Evolutionary conservation across 2,113 vertebrate species (phyloP).

Genomic region (Todiramphus chloris): DNA sequence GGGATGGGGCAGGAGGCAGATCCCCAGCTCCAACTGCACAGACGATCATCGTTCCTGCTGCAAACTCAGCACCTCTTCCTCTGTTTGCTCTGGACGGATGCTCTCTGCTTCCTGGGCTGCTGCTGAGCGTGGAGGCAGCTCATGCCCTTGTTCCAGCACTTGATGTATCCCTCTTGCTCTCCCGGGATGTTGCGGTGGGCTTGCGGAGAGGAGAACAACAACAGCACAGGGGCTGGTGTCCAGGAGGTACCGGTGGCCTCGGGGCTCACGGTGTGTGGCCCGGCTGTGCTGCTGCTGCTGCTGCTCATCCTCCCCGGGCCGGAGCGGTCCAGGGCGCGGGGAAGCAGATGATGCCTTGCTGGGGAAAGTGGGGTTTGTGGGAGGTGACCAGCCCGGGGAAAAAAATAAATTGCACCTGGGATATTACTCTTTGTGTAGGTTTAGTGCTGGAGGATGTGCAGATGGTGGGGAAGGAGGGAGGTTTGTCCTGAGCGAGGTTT

Average conservation of each 20-base stretch:
- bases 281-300: not conserved
- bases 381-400: not conserved
- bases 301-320: not conserved
- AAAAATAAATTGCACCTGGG: not conserved
- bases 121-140: not conserved
- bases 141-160: not conserved
- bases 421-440: rapidly evolving
- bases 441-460: not conserved
- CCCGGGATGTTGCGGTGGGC: not conserved
- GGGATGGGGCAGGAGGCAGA: not conserved
- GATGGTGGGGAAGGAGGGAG: not conserved
- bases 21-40: not conserved
- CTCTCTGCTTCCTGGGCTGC: not conserved
- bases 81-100: not conserved
- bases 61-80: not conserved
- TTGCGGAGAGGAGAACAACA: not conserved
- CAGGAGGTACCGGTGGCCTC: not conserved
- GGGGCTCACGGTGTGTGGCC: slow-evolving; percentile 2
- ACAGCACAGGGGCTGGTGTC: not conserved
- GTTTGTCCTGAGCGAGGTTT: not conserved
- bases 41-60: not conserved
- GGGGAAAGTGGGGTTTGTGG: not conserved
- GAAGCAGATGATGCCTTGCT: not conserved
- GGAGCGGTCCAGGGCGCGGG: not conserved
- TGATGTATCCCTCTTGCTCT: not conserved